Conservation (phyloP, 2,797 vertebrate species). For the Gallinago solitaria region DNA sequence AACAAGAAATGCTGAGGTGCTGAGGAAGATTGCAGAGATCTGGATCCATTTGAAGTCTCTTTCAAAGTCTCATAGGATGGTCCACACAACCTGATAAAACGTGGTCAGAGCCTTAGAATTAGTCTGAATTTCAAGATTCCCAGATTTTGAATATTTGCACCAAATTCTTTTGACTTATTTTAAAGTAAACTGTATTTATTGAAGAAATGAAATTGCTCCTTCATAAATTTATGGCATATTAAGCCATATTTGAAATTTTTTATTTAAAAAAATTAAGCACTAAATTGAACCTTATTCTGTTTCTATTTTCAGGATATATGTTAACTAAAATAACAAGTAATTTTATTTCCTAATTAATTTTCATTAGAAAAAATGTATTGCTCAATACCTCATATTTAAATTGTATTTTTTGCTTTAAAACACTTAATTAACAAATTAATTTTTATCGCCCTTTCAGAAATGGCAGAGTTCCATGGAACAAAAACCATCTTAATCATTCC, state of each 20-base stretch:
- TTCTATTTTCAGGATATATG: neutral
- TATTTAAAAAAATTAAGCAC: neutral
- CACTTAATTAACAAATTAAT: conserved; percentile 26
- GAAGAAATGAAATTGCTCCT: neutral
- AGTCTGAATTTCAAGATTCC: neutral
- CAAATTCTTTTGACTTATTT: neutral
- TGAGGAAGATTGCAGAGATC: neutral
- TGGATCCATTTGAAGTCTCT: neutral
- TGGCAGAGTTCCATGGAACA: neutral
- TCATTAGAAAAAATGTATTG: neutral
- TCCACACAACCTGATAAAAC: neutral
- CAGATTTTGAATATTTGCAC: neutral
- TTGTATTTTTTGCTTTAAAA: neutral
- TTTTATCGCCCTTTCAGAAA: neutral
- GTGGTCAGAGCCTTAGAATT: neutral
- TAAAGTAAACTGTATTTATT: neutral
- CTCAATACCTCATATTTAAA: neutral
- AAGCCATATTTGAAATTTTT: neutral
- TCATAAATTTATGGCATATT: neutral
- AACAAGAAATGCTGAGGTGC: neutral
- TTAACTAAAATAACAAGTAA: neutral
- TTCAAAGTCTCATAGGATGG: neutral
- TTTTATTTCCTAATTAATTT: neutral
- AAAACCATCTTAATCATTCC: neutral
- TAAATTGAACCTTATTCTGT: neutral